A percentile compares a stretch with the other conserved stretches of the same genome.
phyloP scores from a whole-genome alignment of 2,888 invertebrate genomes.

The Norana najaformis region DNA sequence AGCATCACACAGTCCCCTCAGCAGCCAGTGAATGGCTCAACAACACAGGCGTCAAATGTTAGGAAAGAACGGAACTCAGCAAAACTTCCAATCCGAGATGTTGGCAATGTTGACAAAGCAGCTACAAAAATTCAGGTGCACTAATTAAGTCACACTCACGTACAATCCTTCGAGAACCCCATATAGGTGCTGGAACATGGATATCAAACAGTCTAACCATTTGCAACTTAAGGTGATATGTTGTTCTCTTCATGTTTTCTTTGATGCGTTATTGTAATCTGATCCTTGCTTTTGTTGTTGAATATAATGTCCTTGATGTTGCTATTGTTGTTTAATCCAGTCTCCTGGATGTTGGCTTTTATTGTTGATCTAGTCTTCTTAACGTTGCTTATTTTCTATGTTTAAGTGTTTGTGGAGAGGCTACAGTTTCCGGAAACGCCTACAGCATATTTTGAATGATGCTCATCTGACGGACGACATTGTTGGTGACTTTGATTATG shows the following conservation, averaged over 20 bases:
- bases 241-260: too few species aligned
- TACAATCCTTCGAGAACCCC: too few species aligned
- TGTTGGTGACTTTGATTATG: background rate
- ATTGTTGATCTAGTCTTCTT: background rate
- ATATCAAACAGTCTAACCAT: too few species aligned
- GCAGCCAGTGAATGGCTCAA: too few species aligned
- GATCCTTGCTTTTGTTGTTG: too few species aligned
- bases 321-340: background rate
- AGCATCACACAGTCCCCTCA: too few species aligned
- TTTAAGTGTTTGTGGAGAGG: slow-evolving; percentile 17
- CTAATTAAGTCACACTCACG: background rate
- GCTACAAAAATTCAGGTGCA: slow-evolving; percentile 5
- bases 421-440: slow-evolving; percentile 9
- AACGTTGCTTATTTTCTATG: background rate
- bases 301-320: background rate
- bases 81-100: background rate
- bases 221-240: too few species aligned
- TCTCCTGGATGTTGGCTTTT: background rate
- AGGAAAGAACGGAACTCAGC: too few species aligned
- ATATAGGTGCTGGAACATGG: too few species aligned
- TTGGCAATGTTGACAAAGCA: background rate
- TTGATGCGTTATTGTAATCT: too few species aligned
- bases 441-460: background rate
- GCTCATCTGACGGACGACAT: background rate
- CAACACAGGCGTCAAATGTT: too few species aligned